Evolutionary conservation across 2,888 invertebrate genomes (phyloP).

Genomic region (Sceliomorpha sp.): DNA sequence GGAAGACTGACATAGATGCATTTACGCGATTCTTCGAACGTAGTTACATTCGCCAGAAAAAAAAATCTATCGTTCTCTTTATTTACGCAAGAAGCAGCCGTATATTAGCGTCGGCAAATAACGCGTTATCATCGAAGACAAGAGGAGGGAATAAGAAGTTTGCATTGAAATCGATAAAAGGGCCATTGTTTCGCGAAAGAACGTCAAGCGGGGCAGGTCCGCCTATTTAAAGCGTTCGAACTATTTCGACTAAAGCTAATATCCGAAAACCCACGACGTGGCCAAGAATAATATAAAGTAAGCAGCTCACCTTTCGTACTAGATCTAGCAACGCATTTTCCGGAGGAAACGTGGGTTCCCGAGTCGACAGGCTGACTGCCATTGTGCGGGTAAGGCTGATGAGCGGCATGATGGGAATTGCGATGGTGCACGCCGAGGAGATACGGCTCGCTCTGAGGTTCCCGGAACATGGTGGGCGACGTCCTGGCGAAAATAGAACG

Average conservation of each 20-base stretch:
- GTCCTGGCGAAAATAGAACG: slow-evolving; percentile 56
- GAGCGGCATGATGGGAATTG: slow-evolving; percentile 54
- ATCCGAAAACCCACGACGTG: slow-evolving; percentile 28
- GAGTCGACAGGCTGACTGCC: slow-evolving; percentile 58
- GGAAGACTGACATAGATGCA: background rate
- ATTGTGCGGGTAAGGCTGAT: slow-evolving; percentile 61
- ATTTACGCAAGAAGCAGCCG: too few relatives aligned
- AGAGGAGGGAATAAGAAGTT: too few relatives aligned
- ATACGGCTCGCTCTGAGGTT: slow-evolving; percentile 61
- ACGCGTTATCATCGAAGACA: too few relatives aligned
- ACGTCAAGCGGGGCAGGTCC: slow-evolving; percentile 27
- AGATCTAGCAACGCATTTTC: slow-evolving; percentile 57
- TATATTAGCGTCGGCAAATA: too few relatives aligned
- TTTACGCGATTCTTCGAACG: too few relatives aligned
- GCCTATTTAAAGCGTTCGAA: slow-evolving; percentile 37
- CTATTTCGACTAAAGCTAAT: slow-evolving; percentile 35
- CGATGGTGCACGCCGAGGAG: slow-evolving; percentile 59
- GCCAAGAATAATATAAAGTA: slow-evolving; percentile 19
- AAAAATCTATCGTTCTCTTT: too few relatives aligned
- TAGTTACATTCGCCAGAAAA: too few relatives aligned
- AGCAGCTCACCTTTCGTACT: slow-evolving; percentile 63
- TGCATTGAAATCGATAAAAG: too few relatives aligned
- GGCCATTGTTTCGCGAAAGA: slow-evolving; percentile 37
- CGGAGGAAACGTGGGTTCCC: slow-evolving; percentile 51
- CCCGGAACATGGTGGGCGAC: slow-evolving; percentile 62